These are phyloP conservation scores for Lycocerus yunnanus DNA, from an alignment of 2,888 invertebrate genomes.

Conservation along the genomic window DNA sequence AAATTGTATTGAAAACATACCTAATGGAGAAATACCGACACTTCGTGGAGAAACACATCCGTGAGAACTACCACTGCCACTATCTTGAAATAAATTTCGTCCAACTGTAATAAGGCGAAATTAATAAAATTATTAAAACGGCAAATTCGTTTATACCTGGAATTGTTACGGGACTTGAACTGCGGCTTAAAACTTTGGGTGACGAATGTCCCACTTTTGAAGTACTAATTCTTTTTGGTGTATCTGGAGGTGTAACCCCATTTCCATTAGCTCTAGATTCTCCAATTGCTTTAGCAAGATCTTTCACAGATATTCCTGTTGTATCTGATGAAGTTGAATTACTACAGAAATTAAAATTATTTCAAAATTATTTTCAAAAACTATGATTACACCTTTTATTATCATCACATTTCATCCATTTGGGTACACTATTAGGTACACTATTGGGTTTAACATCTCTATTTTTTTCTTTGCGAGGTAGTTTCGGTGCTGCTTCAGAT, in stretches of 20 bases:
- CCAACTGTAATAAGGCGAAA: slow-evolving; percentile 19
- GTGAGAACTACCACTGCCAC: slow-evolving; percentile 61
- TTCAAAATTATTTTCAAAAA: neutral
- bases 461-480: slow-evolving; percentile 48
- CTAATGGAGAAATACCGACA: slow-evolving; percentile 61
- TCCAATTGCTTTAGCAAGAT: slow-evolving; percentile 73
- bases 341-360: slow-evolving; percentile 45
- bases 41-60: slow-evolving; percentile 61
- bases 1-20: slow-evolving; percentile 45
- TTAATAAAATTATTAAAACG: neutral
- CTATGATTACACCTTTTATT: slow-evolving; percentile 44
- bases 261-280: slow-evolving; percentile 81
- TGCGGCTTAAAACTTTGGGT: slow-evolving; percentile 59
- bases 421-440: slow-evolving; percentile 60
- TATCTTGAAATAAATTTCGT: slow-evolving; percentile 50
- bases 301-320: slow-evolving; percentile 71
- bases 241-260: slow-evolving; percentile 72
- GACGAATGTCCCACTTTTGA: slow-evolving; percentile 56
- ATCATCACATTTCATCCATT: slow-evolving; percentile 63
- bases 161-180: slow-evolving; percentile 66
- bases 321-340: slow-evolving; percentile 61
- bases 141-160: slow-evolving; percentile 55
- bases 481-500: slow-evolving; percentile 49
- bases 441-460: slow-evolving; percentile 57
- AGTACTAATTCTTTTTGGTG: slow-evolving; percentile 63